Percentiles rank a stretch among this genome's conserved stretches.
phyloP scores from a whole-genome alignment of 2,113 vertebrate species.

The Nibea albiflora region DNA sequence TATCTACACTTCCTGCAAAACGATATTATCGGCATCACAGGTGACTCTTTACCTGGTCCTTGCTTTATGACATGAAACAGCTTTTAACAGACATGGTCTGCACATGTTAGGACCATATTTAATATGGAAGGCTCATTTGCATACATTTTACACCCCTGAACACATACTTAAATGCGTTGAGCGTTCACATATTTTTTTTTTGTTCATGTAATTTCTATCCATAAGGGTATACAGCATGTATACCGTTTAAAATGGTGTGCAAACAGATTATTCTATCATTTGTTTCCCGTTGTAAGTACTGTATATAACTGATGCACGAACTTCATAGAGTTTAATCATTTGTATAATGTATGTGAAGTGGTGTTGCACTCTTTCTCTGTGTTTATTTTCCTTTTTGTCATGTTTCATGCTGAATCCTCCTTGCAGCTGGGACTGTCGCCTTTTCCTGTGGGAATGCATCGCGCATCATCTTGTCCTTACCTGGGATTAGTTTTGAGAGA shows the following conservation, averaged over 20 bases:
- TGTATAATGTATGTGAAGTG: neutral
- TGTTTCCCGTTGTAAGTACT: neutral
- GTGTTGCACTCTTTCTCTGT: neutral
- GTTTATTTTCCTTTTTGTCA: neutral
- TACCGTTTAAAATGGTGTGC: neutral
- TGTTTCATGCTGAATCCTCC: neutral
- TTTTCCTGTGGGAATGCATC: neutral
- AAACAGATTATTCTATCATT: neutral
- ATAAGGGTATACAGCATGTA: neutral
- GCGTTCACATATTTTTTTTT: neutral
- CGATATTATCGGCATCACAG: conserved; percentile 3
- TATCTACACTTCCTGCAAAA: conserved; percentile 9
- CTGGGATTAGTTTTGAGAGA: neutral
- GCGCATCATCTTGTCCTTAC: neutral
- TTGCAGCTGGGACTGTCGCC: neutral
- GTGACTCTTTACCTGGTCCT: neutral
- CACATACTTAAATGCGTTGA: neutral
- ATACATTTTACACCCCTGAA: neutral
- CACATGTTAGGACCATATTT: neutral
- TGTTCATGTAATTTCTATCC: neutral
- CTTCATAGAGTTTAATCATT: neutral
- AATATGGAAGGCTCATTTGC: neutral
- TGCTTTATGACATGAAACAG: neutral
- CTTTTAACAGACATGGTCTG: neutral
- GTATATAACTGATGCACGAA: neutral